These are phyloP conservation scores for Gymnopithys bicolor DNA, from an alignment of 2,797 vertebrate genomes.

Conservation along the genomic window DNA sequence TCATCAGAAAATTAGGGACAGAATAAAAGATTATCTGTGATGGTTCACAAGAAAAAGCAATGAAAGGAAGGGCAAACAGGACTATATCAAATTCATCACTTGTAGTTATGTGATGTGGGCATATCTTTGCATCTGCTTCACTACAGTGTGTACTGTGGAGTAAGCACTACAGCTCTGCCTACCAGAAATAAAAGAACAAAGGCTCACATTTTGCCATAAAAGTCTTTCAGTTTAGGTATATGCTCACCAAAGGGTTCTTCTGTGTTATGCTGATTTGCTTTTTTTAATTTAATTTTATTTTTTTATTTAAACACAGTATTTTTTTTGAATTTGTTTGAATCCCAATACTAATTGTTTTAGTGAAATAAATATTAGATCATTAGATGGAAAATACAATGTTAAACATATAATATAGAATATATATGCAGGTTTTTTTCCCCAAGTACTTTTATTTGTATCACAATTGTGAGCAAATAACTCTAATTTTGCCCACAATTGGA, in stretches of 20 bases:
- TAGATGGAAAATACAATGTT: not conserved
- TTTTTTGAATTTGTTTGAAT: not conserved
- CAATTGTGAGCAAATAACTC: not conserved
- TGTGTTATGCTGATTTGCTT: not conserved
- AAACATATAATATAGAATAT: not conserved
- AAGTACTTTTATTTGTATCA: not conserved
- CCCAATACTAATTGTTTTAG: not conserved
- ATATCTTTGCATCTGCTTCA: not conserved
- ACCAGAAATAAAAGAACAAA: not conserved
- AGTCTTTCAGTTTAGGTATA: not conserved
- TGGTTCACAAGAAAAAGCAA: slow-evolving; percentile 59
- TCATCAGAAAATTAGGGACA: slow-evolving; percentile 68
- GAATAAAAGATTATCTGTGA: slow-evolving; percentile 69
- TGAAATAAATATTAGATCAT: not conserved
- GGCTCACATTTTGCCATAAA: not conserved
- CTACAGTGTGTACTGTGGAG: not conserved
- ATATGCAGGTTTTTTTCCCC: not conserved
- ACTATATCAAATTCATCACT: slow-evolving; percentile 32
- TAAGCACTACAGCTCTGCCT: not conserved
- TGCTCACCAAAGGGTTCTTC: not conserved
- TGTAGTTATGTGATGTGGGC: not conserved
- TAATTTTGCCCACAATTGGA: not conserved
- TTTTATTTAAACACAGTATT: not conserved
- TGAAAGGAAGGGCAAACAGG: slow-evolving; percentile 64
- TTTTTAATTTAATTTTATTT: too few relatives aligned